phyloP scores from a whole-genome alignment of 2,888 invertebrate genomes.

The Leptopilina drosophilae region DNA sequence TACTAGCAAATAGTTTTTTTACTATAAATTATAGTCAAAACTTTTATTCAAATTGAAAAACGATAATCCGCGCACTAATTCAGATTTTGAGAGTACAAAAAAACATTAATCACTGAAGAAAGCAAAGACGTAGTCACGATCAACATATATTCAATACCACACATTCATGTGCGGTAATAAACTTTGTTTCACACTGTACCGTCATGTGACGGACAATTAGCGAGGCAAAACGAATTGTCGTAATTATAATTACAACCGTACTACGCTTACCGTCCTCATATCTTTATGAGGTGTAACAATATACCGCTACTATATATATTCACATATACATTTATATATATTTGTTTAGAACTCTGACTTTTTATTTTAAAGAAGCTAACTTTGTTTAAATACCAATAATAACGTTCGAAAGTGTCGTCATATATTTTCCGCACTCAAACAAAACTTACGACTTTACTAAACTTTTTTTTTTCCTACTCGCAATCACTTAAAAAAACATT shows the following conservation, averaged over 20 bases:
- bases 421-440: slow-evolving; percentile 1
- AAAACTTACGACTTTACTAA: not conserved
- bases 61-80: too few relatives aligned
- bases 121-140: too few relatives aligned
- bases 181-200: not conserved
- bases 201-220: slow-evolving; percentile 54
- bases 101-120: too few relatives aligned
- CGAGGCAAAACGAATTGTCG: slow-evolving; percentile 53
- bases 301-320: slow-evolving; percentile 15
- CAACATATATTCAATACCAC: slow-evolving; percentile 8
- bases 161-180: not conserved
- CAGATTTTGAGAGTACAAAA: too few relatives aligned
- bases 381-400: slow-evolving; percentile 27
- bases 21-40: too few relatives aligned
- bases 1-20: too few relatives aligned
- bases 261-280: slow-evolving; percentile 44
- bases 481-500: too few relatives aligned
- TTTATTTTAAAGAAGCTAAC: slow-evolving; percentile 31
- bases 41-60: too few relatives aligned
- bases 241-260: slow-evolving; percentile 55
- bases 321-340: not conserved
- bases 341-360: slow-evolving; percentile 25
- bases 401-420: slow-evolving; percentile 16
- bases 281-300: slow-evolving; percentile 41
- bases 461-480: not conserved